Evolutionary conservation across 1,140 invertebrate species (phyloP), one percentile per base, ranked within the genome.

Genomic region (Brachionus paranguensis): DNA sequence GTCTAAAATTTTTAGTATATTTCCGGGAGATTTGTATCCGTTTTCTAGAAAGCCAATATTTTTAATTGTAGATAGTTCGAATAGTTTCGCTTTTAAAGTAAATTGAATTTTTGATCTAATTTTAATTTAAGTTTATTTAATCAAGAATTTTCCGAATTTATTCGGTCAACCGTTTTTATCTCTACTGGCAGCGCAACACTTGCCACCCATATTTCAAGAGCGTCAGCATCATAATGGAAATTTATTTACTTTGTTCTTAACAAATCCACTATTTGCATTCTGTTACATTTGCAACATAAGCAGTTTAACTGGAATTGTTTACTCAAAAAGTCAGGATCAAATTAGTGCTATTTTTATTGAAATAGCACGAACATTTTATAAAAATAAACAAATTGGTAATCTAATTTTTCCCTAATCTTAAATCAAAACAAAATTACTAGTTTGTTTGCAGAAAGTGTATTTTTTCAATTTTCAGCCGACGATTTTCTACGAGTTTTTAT

Each of bases 81-180:
- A 97, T 90, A 96, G 95, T 88, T 95, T 94, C 89, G 94, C 95
- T 84, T 98, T 97, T 90, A 93, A 95, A 86, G 89, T 89, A 86
- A 85, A 85, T 72, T 17, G 33, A 70, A 11, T 27, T 27, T 45
- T 4, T 70, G 37, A n/a, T 64, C 10, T 24, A 1, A 50, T 43
- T 64, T 60, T 5, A 76, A n/a, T 41, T 84, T 24, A 50, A 83
- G 12, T 29, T 47, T 85, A 17, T 64, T 60, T 76, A 45, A 86
- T 89, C 7, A 86, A 90, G 91, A 93, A 95, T 88, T 94, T 97
- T 87, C 94, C 95, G 29, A 93, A 93, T 85, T 93, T 95, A 87
- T 98, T 98, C 91, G 95, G 95, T 14, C 95, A 97, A 88, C 96
- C 96, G n/a, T 90, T 97, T 83, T 93, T 98, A 78, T 93, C 96